phyloP scores from a whole-genome alignment of 2,888 invertebrate genomes.

The Catocala fraxini region DNA sequence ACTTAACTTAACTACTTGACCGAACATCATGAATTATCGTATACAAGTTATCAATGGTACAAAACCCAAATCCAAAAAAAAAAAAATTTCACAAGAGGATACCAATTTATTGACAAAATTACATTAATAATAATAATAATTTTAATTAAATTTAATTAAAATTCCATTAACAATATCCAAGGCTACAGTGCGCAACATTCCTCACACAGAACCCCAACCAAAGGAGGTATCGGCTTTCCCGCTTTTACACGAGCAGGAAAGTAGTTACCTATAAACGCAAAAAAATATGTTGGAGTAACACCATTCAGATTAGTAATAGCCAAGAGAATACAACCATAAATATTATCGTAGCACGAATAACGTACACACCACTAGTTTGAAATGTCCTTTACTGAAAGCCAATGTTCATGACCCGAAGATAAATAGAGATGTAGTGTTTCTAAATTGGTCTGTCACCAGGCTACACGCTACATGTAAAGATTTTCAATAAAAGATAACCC shows the following conservation, averaged over 20 bases:
- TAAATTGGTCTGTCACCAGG: slow-evolving; percentile 1
- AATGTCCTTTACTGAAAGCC: slow-evolving; percentile 27
- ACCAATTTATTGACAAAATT: too few species aligned
- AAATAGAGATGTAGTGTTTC: slow-evolving; percentile 9
- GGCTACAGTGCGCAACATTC: slow-evolving; percentile 99
- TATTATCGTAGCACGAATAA: slow-evolving; percentile 30
- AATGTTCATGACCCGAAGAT: slow-evolving; percentile 11
- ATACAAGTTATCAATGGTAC: too few species aligned
- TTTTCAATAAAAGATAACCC: not conserved
- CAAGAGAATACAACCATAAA: slow-evolving; percentile 35
- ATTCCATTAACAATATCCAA: too few species aligned
- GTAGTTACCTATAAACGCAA: not conserved
- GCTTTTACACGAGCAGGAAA: too few species aligned
- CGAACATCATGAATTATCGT: too few species aligned
- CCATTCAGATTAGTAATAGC: slow-evolving; percentile 31
- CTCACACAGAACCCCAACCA: slow-evolving; percentile 98
- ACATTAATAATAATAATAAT: too few species aligned
- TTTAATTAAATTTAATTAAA: too few species aligned
- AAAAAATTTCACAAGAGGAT: too few species aligned
- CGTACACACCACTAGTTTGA: slow-evolving; percentile 30
- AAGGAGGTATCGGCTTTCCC: too few species aligned
- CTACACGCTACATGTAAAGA: not conserved
- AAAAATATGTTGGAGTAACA: slow-evolving; percentile 20
- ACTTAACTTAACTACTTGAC: too few species aligned
- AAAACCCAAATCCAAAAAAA: too few species aligned